Evolutionary conservation across 2,888 invertebrate genomes (phyloP).

Genomic region (Hirudinaria manillensis): DNA sequence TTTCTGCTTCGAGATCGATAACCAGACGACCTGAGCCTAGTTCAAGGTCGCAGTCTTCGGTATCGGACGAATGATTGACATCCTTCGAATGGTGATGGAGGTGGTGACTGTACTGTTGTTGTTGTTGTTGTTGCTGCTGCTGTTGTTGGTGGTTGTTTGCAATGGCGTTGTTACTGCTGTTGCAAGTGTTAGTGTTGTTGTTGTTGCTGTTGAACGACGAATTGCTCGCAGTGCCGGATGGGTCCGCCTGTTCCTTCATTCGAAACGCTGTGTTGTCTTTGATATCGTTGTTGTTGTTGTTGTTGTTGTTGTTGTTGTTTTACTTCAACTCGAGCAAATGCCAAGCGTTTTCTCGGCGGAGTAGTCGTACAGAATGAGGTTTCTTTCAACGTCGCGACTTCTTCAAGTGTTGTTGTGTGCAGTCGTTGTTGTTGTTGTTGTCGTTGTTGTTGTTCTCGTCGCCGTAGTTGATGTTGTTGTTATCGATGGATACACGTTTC

Average conservation of each 20-base stretch:
- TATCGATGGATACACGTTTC: too few species aligned
- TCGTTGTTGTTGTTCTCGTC: too few species aligned
- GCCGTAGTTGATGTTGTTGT: too few species aligned
- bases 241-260: conserved; percentile 12
- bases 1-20: conserved; percentile 35
- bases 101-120: conserved; percentile 2
- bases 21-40: conserved; percentile 38
- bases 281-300: not conserved
- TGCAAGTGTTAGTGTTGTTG: not conserved
- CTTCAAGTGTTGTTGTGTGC: too few species aligned
- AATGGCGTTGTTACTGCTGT: not conserved
- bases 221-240: not conserved
- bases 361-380: too few species aligned
- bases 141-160: not conserved
- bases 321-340: not conserved
- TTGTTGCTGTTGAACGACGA: conserved; percentile 6
- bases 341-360: too few species aligned
- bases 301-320: not conserved
- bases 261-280: not conserved
- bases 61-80: conserved; percentile 31
- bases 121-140: conserved; percentile 4
- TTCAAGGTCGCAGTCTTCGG: conserved; percentile 38
- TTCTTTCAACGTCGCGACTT: too few species aligned
- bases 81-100: not conserved
- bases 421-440: too few species aligned